These are phyloP conservation scores for Fragum sueziense DNA, from an alignment of 2,888 invertebrate species.

Conservation along the genomic window DNA sequence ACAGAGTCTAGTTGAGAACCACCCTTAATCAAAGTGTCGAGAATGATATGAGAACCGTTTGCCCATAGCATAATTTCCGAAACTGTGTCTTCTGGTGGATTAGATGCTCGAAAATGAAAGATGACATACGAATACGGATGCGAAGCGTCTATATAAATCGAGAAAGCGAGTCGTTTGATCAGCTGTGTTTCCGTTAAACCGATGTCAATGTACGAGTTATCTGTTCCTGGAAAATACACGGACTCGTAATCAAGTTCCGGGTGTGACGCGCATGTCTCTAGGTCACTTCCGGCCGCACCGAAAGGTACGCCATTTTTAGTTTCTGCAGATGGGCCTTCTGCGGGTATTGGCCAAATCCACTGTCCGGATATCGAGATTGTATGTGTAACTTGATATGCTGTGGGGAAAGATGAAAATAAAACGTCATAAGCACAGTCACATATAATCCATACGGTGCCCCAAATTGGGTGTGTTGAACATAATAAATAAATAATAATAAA, in stretches of 20 bases:
- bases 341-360: neutral
- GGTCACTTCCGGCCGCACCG: neutral
- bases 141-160: neutral
- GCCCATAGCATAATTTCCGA: constrained; percentile 8
- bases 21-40: neutral
- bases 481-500: too few relatives aligned
- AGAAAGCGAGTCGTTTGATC: neutral
- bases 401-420: neutral
- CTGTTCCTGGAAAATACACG: neutral
- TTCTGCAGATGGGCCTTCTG: neutral
- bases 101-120: neutral
- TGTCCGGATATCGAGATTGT: neutral
- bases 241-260: neutral
- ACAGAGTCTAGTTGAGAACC: neutral
- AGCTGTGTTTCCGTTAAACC: neutral
- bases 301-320: neutral
- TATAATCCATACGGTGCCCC: too few relatives aligned
- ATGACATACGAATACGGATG: neutral
- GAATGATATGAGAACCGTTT: neutral
- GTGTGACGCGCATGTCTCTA: neutral
- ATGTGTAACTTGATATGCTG: neutral
- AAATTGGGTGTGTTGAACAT: neutral
- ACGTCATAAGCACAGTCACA: too few relatives aligned
- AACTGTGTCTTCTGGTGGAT: neutral
- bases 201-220: constrained; percentile 5